Evolutionary conservation across 2,113 vertebrate species (phyloP), one percentile per base, ranked within the genome.

Genomic region (Lipophrys pholis): DNA sequence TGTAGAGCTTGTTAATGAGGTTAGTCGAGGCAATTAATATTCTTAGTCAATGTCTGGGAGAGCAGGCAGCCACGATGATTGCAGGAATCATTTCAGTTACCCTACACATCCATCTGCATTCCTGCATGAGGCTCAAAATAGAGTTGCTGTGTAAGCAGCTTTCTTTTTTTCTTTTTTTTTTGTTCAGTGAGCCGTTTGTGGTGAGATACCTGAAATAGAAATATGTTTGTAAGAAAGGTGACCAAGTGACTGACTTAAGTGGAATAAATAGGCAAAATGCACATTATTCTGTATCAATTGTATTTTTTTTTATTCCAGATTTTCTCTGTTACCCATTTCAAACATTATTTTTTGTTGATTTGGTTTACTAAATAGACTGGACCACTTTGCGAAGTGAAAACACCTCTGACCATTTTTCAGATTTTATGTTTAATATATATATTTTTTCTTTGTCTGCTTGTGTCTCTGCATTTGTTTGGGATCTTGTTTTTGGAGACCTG

Each of bases 401-500:
- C 4, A 0, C 45, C 45, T 12, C 11, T 3, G 5, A 45, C 2
- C 14, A n/a, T n/a, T 48, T 48, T 55, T 4, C 14, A 63, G 41
- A 17, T 56, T 65, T 6, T 46, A 1, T 49, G n/a, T 17, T 6
- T 39, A 62, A 7, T 41, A 45, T 50, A 14, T 3, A 40, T 58
- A 56, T 62, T 58, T 50, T 2, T 78, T 38, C 21, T 30, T 4
- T 74, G 39, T 42, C 5, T 62, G 50, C 46, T 51, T 17, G 53
- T 59, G 10, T 62, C 17, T 80, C 2, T 73, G 63, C 42, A 8
- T 63, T 14, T 70, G 42, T 56, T 6, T 73, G 8, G 62, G 51
- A 71, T 52, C 57, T 8, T 74, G 67, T 49, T 87, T 78, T 78
- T 82, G 2, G 48, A 97, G 96, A 88, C 82, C 6, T 85, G 77